Percentiles rank a stretch among this genome's conserved stretches.
Conservation (phyloP, 1,140 invertebrate genomes). For the Papilio aristodemus region DNA sequence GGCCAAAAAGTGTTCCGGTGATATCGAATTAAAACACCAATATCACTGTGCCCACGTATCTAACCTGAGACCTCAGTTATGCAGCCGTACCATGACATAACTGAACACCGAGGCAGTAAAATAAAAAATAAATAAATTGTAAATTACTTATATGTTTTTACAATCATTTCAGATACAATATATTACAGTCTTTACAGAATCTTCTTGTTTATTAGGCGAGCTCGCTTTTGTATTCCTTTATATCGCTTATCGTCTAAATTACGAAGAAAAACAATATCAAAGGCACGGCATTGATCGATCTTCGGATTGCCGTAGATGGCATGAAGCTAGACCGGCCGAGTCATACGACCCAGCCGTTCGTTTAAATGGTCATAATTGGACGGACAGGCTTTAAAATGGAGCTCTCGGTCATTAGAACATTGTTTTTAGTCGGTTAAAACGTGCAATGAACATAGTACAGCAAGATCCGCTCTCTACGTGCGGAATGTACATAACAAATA, state of each 20-base stretch:
- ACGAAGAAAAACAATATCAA: conserved; percentile 70
- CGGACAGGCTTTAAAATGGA: conserved; percentile 60
- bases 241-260: conserved; percentile 62
- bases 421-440: conserved; percentile 48
- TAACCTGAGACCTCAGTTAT: too few species aligned
- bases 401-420: conserved; percentile 63
- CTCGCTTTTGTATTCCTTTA: conserved; percentile 42
- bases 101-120: too few species aligned
- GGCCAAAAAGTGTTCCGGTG: too few species aligned
- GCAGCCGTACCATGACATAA: too few species aligned
- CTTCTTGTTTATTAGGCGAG: not conserved
- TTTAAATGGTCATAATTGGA: conserved; percentile 77
- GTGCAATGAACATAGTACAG: conserved; percentile 26
- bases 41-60: too few species aligned
- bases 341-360: conserved; percentile 61
- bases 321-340: conserved; percentile 59
- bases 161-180: too few species aligned
- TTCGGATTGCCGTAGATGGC: conserved; percentile 72
- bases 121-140: too few species aligned
- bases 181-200: too few species aligned
- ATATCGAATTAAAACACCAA: too few species aligned
- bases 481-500: conserved; percentile 36
- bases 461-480: conserved; percentile 11
- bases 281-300: conserved; percentile 60
- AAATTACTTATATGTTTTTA: too few species aligned